Percentiles rank a stretch among this genome's conserved stretches.
phyloP scores from a whole-genome alignment of 2,888 invertebrate genomes.

The Drosophila multiciliata region DNA sequence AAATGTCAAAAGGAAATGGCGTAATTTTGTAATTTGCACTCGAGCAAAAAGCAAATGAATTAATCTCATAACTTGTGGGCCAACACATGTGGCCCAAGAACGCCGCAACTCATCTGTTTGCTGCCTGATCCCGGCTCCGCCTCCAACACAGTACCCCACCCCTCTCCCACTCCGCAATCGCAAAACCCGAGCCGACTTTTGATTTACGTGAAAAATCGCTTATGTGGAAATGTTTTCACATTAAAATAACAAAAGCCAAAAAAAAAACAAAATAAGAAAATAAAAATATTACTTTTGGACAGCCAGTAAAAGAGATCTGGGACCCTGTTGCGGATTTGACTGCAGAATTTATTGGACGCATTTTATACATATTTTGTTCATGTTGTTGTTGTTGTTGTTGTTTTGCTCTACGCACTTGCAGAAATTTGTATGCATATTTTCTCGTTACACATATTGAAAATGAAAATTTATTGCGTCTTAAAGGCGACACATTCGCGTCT shows the following conservation, averaged over 20 bases:
- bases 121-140: slow-evolving; percentile 18
- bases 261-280: neutral
- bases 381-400: slow-evolving; percentile 15
- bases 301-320: slow-evolving; percentile 15
- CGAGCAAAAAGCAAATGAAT: slow-evolving; percentile 76
- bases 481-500: slow-evolving; percentile 74
- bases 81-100: slow-evolving; percentile 30
- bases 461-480: slow-evolving; percentile 77
- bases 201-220: slow-evolving; percentile 79
- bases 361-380: slow-evolving; percentile 23
- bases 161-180: too few species aligned
- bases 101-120: neutral
- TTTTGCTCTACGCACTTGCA: slow-evolving; percentile 52
- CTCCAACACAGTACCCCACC: neutral
- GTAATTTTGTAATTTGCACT: slow-evolving; percentile 78
- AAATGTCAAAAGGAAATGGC: slow-evolving; percentile 75
- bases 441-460: slow-evolving; percentile 71
- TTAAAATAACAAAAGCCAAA: slow-evolving; percentile 45
- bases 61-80: slow-evolving; percentile 67
- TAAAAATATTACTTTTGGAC: slow-evolving; percentile 5
- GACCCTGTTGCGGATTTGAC: slow-evolving; percentile 50
- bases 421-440: slow-evolving; percentile 41
- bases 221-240: slow-evolving; percentile 74
- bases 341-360: slow-evolving; percentile 73
- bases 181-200: slow-evolving; percentile 51